These are phyloP conservation scores for Pseudopipra pipra DNA, from an alignment of 2,113 vertebrate species.

Conservation along the genomic window DNA sequence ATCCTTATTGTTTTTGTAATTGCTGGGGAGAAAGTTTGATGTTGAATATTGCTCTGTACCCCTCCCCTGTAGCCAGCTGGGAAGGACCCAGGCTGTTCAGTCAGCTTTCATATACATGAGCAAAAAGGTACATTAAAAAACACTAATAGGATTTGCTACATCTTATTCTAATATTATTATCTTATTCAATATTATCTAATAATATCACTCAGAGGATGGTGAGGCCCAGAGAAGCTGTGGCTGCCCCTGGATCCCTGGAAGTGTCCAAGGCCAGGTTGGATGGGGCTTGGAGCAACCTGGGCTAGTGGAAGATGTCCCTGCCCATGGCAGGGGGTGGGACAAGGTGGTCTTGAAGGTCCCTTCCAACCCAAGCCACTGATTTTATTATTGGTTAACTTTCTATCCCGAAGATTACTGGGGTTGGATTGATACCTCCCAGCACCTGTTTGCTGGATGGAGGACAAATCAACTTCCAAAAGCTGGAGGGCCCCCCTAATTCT, in stretches of 20 bases:
- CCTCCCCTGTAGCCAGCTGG: background rate
- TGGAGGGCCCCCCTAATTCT: background rate
- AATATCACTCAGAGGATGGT: background rate
- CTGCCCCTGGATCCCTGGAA: background rate
- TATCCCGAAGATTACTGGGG: background rate
- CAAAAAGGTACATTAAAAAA: background rate
- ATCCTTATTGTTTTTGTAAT: accelerated
- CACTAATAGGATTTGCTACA: background rate
- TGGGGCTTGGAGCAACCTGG: accelerated
- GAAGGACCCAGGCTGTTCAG: background rate
- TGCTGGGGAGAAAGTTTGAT: background rate
- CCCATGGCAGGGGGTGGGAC: background rate
- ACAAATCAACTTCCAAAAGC: background rate
- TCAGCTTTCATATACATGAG: background rate
- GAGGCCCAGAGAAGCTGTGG: background rate
- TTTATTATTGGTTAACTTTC: background rate
- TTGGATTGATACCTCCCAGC: background rate
- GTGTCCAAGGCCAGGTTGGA: background rate
- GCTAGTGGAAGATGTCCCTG: background rate
- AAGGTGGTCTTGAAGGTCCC: background rate
- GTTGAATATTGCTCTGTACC: background rate
- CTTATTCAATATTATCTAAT: background rate
- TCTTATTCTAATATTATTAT: background rate
- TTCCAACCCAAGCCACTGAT: background rate
- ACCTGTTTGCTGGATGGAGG: background rate